Evolutionary conservation across 2,113 vertebrate genomes (phyloP).

Genomic region (Sorex fumeus): DNA sequence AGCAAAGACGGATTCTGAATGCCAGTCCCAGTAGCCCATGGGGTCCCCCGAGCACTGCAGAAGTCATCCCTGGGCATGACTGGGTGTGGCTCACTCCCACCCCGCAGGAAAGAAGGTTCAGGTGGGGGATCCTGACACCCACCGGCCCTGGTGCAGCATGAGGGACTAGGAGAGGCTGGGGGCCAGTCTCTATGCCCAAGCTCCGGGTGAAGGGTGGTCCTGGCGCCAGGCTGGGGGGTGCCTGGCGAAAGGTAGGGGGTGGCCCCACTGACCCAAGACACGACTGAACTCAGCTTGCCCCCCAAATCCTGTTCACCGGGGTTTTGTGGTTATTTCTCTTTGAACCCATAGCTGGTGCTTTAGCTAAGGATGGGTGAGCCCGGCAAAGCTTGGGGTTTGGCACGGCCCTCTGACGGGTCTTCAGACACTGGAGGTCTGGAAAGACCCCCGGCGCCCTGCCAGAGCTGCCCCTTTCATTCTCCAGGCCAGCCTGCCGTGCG

Average conservation of each 20-base stretch:
- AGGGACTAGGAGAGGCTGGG: background rate
- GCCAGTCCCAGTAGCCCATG: background rate
- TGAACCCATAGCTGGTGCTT: constrained; percentile 78
- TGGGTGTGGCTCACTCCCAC: no score
- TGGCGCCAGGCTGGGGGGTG: background rate
- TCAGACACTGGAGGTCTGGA: constrained; percentile 62
- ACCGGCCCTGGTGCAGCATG: no score
- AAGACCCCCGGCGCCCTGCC: constrained; percentile 9
- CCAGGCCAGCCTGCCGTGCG: constrained; percentile 58
- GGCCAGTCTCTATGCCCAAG: no score
- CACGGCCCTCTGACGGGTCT: constrained; percentile 46
- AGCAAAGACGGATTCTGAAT: background rate
- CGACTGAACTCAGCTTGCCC: constrained; percentile 46
- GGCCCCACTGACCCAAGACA: background rate
- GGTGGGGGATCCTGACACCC: background rate
- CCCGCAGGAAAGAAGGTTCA: no score
- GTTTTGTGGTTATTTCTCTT: constrained; percentile 65
- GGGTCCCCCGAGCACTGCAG: no score
- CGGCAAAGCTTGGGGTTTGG: constrained; percentile 67
- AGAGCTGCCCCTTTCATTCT: constrained; percentile 67
- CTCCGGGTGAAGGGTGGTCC: no score
- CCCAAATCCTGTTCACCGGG: background rate
- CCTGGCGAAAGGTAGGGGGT: background rate
- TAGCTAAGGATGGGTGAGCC: constrained; percentile 48
- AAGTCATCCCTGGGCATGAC: no score